Percentiles rank a stretch among this genome's conserved stretches.
Conservation (phyloP, 2,113 vertebrate species). For the Gymnarchus niloticus region DNA sequence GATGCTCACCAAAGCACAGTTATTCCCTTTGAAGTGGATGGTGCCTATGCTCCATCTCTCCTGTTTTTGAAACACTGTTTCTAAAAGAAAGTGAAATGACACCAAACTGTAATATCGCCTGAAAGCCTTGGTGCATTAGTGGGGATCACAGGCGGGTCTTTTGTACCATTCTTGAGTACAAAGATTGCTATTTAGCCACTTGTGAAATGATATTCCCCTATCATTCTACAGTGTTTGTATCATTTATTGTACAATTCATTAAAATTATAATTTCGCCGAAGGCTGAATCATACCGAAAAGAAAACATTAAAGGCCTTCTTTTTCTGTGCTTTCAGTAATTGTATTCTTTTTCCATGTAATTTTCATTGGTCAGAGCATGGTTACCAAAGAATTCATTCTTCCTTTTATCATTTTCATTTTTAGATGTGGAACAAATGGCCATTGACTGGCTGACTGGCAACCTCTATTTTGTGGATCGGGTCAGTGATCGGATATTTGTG, state of each 20-base stretch:
- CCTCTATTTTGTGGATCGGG: slow-evolving; percentile 84
- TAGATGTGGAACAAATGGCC: slow-evolving; percentile 88
- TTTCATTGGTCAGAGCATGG: not conserved
- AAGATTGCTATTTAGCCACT: not conserved
- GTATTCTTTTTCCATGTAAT: not conserved
- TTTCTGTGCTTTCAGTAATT: not conserved
- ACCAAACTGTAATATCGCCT: not conserved
- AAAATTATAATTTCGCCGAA: not conserved
- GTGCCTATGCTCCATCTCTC: not conserved
- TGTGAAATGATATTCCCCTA: not conserved
- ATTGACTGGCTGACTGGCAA: slow-evolving; percentile 94
- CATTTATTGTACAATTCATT: slow-evolving; percentile 2
- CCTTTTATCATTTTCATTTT: slow-evolving; percentile 33
- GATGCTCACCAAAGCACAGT: not conserved
- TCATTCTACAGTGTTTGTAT: not conserved
- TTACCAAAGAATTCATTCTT: not conserved
- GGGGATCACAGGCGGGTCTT: slow-evolving; percentile 2
- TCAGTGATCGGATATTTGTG: slow-evolving; percentile 80
- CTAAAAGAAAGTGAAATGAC: slow-evolving; percentile 16
- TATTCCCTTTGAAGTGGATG: not conserved
- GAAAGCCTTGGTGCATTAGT: not conserved
- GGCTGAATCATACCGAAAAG: not conserved
- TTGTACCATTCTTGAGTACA: not conserved
- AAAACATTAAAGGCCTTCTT: not conserved
- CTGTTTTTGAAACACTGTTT: not conserved